phyloP scores from a whole-genome alignment of 2,797 vertebrate species.

The Pitangus sulphuratus region DNA sequence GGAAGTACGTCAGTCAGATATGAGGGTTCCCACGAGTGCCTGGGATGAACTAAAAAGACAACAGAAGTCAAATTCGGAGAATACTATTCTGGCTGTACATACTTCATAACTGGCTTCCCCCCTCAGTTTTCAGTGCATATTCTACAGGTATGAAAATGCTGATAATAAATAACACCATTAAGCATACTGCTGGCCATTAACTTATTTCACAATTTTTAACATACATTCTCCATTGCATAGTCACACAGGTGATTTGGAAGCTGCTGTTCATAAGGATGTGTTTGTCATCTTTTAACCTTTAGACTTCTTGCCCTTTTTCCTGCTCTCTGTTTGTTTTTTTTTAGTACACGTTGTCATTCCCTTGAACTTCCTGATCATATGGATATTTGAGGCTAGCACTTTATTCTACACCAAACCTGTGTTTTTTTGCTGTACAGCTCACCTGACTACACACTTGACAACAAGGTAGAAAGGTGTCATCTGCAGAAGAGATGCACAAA shows the following conservation, averaged over 20 bases:
- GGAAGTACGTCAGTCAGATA: background rate
- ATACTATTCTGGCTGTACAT: background rate
- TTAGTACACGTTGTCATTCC: background rate
- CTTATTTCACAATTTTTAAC: background rate
- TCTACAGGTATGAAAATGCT: background rate
- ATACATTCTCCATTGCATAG: background rate
- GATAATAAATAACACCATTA: background rate
- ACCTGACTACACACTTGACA: background rate
- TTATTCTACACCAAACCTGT: background rate
- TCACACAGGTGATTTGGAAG: background rate
- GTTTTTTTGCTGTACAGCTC: background rate
- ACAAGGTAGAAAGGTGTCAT: background rate
- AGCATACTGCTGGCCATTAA: background rate
- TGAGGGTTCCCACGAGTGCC: background rate
- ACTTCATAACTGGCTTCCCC: background rate
- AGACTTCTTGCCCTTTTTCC: background rate
- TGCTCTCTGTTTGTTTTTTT: background rate
- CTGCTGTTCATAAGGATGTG: accelerated
- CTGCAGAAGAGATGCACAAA: background rate
- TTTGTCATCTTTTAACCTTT: background rate
- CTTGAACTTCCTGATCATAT: background rate
- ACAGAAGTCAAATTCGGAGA: background rate
- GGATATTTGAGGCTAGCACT: background rate
- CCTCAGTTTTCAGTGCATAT: background rate
- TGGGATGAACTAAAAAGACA: background rate